phyloP scores from a whole-genome alignment of 2,888 invertebrate species.

The Parapristionchus giblindavisi region DNA sequence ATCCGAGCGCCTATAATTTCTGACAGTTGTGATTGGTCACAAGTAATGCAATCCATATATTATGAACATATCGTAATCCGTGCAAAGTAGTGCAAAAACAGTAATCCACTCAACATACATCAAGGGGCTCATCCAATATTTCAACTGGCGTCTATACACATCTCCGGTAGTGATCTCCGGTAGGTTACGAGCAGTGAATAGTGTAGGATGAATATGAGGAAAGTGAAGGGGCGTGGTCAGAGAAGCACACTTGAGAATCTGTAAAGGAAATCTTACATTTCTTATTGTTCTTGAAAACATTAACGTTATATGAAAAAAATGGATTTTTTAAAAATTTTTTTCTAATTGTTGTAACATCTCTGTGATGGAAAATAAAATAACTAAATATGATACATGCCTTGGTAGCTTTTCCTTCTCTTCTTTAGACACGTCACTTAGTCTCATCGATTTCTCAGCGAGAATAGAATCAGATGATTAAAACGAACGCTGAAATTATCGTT shows the following conservation, averaged over 20 bases:
- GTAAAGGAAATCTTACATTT: no score
- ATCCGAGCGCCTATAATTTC: slow-evolving; percentile 10
- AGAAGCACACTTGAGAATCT: slow-evolving; percentile 10
- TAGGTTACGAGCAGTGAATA: slow-evolving; percentile 16
- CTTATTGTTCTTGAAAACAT: no score
- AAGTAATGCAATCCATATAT: neutral
- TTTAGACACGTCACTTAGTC: neutral
- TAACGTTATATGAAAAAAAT: no score
- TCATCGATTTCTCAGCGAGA: slow-evolving; percentile 29
- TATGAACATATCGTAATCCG: neutral
- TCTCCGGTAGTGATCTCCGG: slow-evolving; percentile 7
- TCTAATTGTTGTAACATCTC: neutral
- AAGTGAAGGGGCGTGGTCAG: neutral
- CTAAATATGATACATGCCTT: neutral
- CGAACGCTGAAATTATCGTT: neutral
- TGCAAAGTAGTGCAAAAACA: no score
- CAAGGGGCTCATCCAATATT: neutral
- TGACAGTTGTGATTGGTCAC: neutral
- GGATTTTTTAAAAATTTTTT: no score
- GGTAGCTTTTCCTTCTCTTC: slow-evolving; percentile 20
- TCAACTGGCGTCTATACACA: slow-evolving; percentile 22
- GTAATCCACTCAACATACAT: no score
- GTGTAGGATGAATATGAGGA: slow-evolving; percentile 4
- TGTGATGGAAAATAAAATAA: neutral
- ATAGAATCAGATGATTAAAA: slow-evolving; percentile 5